Evolutionary conservation across 2,888 invertebrate species (phyloP), one percentile per base, ranked within the genome.

Genomic region (Apotomis capreana): DNA sequence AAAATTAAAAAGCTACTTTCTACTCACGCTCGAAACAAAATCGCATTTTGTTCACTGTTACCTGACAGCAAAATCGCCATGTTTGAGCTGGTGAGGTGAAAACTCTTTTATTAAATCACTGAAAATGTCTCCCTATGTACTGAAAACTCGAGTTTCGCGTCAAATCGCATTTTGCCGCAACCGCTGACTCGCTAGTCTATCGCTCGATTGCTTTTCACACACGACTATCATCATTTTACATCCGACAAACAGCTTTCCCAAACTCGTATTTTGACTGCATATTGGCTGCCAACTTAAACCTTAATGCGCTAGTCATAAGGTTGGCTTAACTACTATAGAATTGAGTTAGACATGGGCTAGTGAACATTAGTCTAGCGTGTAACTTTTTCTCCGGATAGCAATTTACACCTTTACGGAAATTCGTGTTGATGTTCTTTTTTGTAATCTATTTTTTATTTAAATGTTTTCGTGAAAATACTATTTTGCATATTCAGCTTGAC

Each of bases 91-190:
- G n/a, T n/a, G n/a, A n/a, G n/a, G n/a, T n/a, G n/a, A 3, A 49
- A 9, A 10, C 49, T 9, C 49, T 9, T 9, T 6, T 49, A 49
- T 49, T 6, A 49, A 8, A 49, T 49, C 9, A 54, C 10, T 40
- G 13, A 5, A 51, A 5, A 15, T 10, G 37, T 64, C 54, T 26
- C 15, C 15, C 40, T 44, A 26, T 1, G 26, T 26, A 37, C 13
- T 9, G 44, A 55, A 64, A 55, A 55, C 44, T 26, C 40, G 54
- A 64, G 64, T 73, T 77, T 77, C 75, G 75, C 76, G 73, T 67
- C 71, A 78, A 83, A 81, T 81, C 79, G 74, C 75, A 82, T 81
- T 81, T 76, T 26, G 8, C 26, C 54, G 63, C 15, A 54, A 64
- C 64, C 74, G 77, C 76, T 73, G 76, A 64, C 55, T 44, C 64